Evolutionary conservation across 2,113 vertebrate genomes (phyloP).

Genomic region (Serinus canaria): DNA sequence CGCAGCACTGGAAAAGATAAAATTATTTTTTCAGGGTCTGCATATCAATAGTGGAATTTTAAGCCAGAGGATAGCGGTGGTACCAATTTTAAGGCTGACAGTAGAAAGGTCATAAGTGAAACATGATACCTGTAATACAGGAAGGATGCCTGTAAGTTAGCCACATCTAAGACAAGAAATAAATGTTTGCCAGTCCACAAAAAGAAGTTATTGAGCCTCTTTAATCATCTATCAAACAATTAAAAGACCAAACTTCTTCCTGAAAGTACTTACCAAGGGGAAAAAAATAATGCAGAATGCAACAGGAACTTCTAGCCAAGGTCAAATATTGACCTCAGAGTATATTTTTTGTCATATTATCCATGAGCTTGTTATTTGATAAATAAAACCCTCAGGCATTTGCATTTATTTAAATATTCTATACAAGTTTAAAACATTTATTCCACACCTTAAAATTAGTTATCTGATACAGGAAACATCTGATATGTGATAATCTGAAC

Average conservation of each 20-base stretch:
- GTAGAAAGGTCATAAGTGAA: not conserved
- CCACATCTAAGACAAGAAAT: not conserved
- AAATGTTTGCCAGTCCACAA: not conserved
- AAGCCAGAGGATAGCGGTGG: not conserved
- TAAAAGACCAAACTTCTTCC: not conserved
- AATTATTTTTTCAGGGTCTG: not conserved
- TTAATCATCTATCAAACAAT: not conserved
- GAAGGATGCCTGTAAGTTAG: not conserved
- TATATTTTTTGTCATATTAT: not conserved
- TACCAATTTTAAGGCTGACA: not conserved
- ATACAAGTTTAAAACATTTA: not conserved
- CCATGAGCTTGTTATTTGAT: not conserved
- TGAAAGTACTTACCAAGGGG: not conserved
- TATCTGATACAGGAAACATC: not conserved
- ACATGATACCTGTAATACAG: not conserved
- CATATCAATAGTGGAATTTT: not conserved
- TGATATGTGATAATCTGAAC: not conserved
- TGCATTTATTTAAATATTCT: not conserved
- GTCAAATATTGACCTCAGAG: not conserved
- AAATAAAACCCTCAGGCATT: not conserved
- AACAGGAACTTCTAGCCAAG: not conserved
- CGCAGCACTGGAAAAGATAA: not conserved
- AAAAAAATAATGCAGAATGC: not conserved
- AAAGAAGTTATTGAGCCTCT: not conserved
- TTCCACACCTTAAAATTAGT: not conserved